A percentile compares a stretch with the other conserved stretches of the same genome.
These are phyloP conservation scores for Cynodonichthys magdalenae DNA, from an alignment of 2,797 vertebrate genomes.

Conservation along the genomic window DNA sequence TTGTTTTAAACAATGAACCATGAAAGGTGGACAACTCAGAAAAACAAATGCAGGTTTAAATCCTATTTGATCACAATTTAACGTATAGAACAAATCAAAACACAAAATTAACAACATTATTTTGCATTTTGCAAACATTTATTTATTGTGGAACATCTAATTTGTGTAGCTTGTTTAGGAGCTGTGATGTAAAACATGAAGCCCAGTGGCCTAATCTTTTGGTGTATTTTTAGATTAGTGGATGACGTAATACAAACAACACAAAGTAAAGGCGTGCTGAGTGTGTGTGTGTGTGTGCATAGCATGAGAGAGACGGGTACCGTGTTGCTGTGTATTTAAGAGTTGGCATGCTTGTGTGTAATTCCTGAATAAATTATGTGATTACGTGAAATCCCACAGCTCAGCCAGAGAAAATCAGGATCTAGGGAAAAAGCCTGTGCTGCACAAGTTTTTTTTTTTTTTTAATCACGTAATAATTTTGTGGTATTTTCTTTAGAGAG, in stretches of 20 bases:
- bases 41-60: no score
- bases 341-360: conserved; percentile 29
- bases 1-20: no score
- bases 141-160: not conserved
- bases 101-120: not conserved
- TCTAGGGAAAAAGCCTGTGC: not conserved
- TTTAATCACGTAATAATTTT: not conserved
- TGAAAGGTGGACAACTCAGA: no score
- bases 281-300: conserved; percentile 9
- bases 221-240: conserved; percentile 64
- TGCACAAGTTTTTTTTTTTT: not conserved
- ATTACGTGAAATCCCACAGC: conserved; percentile 51
- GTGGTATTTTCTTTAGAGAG: not conserved
- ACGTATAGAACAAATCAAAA: no score
- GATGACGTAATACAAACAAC: conserved; percentile 55
- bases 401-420: conserved; percentile 27
- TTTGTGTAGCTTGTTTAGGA: conserved; percentile 3
- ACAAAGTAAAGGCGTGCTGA: conserved; percentile 32
- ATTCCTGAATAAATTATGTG: conserved; percentile 30
- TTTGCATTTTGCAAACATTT: not conserved
- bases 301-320: not conserved
- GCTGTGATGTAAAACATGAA: conserved; percentile 25
- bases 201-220: conserved; percentile 58
- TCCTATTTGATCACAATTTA: no score
- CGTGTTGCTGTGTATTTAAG: conserved; percentile 6